Conservation (phyloP, 2,888 invertebrate species). For the Lampropteryx suffumata region DNA sequence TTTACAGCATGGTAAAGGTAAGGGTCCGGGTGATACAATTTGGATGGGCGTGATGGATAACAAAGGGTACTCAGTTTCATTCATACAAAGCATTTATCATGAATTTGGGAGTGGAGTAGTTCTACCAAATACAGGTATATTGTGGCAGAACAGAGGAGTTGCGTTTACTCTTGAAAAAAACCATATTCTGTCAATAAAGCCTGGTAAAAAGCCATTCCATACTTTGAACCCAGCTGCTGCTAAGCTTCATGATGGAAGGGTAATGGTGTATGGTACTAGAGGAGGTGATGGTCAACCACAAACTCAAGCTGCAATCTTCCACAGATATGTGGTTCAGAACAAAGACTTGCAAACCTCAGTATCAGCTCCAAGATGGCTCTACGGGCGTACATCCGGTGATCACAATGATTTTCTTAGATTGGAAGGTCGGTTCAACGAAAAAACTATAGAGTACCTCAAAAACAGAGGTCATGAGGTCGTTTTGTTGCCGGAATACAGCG, state of each 20-base stretch:
- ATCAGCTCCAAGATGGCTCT: conserved; percentile 66
- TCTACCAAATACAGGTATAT: conserved; percentile 67
- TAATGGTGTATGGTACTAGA: conserved; percentile 67
- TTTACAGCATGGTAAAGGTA: conserved; percentile 44
- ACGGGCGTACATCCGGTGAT: conserved; percentile 50
- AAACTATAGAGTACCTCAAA: conserved; percentile 57
- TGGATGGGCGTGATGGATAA: conserved; percentile 75
- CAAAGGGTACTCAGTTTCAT: conserved; percentile 72
- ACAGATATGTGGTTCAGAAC: conserved; percentile 67
- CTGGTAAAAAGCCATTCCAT: conserved; percentile 71
- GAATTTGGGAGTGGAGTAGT: conserved; percentile 65
- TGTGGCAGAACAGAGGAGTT: conserved; percentile 71
- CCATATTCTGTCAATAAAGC: conserved; percentile 54
- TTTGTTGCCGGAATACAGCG: conserved; percentile 50
- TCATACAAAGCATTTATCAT: conserved; percentile 69
- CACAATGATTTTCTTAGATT: conserved; percentile 46
- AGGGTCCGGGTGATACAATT: conserved; percentile 67
- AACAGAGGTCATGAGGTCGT: conserved; percentile 57
- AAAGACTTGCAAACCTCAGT: conserved; percentile 56
- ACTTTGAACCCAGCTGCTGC: conserved; percentile 71
- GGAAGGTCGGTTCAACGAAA: conserved; percentile 59
- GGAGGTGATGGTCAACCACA: conserved; percentile 75
- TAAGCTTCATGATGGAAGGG: conserved; percentile 63
- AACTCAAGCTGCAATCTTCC: conserved; percentile 72
- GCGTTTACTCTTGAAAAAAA: conserved; percentile 55